phyloP scores from a whole-genome alignment of 2,888 invertebrate species.

The Ceraclea dissimilis region DNA sequence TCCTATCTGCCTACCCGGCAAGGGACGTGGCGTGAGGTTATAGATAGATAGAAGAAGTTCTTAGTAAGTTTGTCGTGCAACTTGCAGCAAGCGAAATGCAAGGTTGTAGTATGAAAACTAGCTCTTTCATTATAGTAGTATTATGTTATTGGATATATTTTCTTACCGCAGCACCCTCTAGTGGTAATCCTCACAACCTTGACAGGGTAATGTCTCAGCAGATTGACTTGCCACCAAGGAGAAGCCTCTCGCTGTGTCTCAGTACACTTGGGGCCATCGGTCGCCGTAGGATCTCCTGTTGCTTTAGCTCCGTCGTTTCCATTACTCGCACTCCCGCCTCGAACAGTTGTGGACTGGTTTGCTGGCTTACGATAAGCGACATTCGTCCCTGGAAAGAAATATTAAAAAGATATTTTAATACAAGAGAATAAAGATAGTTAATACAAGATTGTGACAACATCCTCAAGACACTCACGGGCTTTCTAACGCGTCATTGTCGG shows the following conservation, averaged over 20 bases:
- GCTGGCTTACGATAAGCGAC: slow-evolving; percentile 80
- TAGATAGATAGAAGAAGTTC: too few relatives aligned
- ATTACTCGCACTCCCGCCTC: slow-evolving; percentile 73
- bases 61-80: too few relatives aligned
- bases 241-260: slow-evolving; percentile 85
- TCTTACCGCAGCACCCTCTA: slow-evolving; percentile 65
- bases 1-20: too few relatives aligned
- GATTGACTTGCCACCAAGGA: slow-evolving; percentile 90
- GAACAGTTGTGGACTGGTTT: slow-evolving; percentile 83
- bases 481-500: too few relatives aligned
- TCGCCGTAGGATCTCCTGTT: slow-evolving; percentile 76
- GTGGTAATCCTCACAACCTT: slow-evolving; percentile 82
- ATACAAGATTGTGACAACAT: too few relatives aligned
- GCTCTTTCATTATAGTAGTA: too few relatives aligned
- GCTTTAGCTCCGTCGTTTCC: slow-evolving; percentile 83
- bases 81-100: too few relatives aligned
- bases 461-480: too few relatives aligned
- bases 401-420: slow-evolving; percentile 13
- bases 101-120: too few relatives aligned
- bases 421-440: too few relatives aligned
- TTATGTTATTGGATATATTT: too few relatives aligned
- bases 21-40: too few relatives aligned
- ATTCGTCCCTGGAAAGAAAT: slow-evolving; percentile 60
- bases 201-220: slow-evolving; percentile 75
- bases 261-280: slow-evolving; percentile 81